Conservation (phyloP, 2,113 vertebrate species). For the Otus sunia region DNA sequence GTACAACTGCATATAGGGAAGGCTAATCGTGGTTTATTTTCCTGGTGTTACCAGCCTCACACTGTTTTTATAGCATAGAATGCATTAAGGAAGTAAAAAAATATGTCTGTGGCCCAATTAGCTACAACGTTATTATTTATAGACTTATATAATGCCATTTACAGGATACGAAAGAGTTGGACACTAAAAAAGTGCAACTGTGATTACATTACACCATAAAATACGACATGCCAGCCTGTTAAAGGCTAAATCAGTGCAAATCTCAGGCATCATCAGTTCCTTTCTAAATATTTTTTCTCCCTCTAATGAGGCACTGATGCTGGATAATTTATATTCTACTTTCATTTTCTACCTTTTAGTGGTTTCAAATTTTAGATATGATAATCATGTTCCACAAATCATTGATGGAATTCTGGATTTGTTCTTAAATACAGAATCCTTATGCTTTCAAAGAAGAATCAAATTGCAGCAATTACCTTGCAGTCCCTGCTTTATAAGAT, state of each 20-base stretch:
- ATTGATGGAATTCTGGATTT: neutral
- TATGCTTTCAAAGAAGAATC: neutral
- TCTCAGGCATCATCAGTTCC: neutral
- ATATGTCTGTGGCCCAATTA: neutral
- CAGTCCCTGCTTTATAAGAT: neutral
- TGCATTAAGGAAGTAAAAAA: neutral
- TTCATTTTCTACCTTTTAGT: slow-evolving; percentile 25
- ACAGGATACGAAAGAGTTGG: neutral
- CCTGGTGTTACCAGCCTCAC: neutral
- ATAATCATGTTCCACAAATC: neutral
- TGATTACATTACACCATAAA: slow-evolving; percentile 28
- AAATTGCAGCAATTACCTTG: neutral
- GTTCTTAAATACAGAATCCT: neutral
- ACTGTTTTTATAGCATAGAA: neutral
- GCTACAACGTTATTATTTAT: slow-evolving; percentile 46
- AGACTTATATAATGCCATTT: slow-evolving; percentile 36
- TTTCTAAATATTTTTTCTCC: neutral
- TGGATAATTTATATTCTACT: slow-evolving; percentile 48
- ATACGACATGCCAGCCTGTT: neutral
- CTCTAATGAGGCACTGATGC: neutral
- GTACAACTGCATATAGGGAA: neutral
- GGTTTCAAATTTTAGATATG: neutral
- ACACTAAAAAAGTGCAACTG: neutral
- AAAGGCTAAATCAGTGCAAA: neutral
- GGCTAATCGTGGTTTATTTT: neutral